Evolutionary conservation across 1,140 invertebrate genomes (phyloP).

Genomic region (Oscheius sp.): DNA sequence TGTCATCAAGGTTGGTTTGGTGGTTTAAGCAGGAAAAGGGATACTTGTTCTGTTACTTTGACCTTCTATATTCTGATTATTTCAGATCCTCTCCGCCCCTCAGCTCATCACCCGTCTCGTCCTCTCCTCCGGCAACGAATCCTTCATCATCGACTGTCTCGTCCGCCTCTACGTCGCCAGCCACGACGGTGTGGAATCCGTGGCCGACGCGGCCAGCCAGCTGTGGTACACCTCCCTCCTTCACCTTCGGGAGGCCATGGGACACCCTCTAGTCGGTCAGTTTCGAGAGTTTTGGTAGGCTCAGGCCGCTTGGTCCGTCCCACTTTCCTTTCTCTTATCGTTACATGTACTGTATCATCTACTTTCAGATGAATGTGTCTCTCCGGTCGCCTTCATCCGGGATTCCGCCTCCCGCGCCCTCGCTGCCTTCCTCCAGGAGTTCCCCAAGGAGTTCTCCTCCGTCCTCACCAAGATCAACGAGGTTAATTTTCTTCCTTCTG

Average conservation of each 20-base stretch:
- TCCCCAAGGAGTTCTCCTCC: background rate
- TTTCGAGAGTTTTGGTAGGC: background rate
- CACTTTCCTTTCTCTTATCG: background rate
- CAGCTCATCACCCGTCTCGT: constrained; percentile 29
- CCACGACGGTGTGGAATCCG: background rate
- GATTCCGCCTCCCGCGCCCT: constrained; percentile 23
- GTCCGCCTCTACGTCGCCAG: constrained; percentile 10
- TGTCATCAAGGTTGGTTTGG: constrained; percentile 14
- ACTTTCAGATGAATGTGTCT: constrained; percentile 62
- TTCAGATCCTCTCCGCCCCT: constrained; percentile 23
- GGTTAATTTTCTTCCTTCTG: background rate
- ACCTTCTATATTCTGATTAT: background rate
- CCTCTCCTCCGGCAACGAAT: constrained; percentile 5
- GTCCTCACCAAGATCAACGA: constrained; percentile 11
- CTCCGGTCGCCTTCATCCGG: constrained; percentile 15
- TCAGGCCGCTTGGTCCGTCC: background rate
- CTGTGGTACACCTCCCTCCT: constrained; percentile 11
- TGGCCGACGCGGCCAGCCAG: background rate
- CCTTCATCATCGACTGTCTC: constrained; percentile 5
- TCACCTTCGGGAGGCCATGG: background rate
- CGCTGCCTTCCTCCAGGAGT: constrained; percentile 8
- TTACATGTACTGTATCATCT: too few relatives aligned
- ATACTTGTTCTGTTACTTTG: background rate
- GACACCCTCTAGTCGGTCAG: background rate
- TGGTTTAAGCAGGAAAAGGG: too few relatives aligned